These are phyloP conservation scores for Kuschelorhynchus macadamiae DNA, from an alignment of 2,888 invertebrate genomes.

Conservation along the genomic window DNA sequence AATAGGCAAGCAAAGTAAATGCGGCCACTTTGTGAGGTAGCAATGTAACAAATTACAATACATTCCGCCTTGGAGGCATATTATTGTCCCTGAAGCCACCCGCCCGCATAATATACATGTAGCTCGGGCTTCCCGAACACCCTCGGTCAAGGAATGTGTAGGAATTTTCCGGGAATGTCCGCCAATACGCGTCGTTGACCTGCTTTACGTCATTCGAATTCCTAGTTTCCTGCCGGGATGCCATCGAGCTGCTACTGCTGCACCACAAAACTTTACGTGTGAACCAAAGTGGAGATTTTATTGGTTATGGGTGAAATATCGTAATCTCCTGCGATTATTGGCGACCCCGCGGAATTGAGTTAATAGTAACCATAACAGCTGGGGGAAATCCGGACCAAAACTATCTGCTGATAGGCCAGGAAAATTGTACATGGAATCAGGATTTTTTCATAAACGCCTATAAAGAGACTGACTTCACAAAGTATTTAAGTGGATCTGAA, in stretches of 20 bases:
- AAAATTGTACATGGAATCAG: too few relatives aligned
- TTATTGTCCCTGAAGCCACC: background rate
- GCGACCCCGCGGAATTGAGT: too few relatives aligned
- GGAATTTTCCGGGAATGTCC: conserved; percentile 65
- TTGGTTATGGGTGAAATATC: conserved; percentile 27
- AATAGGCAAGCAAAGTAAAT: too few relatives aligned
- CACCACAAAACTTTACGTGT: conserved; percentile 27
- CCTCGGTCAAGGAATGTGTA: conserved; percentile 54
- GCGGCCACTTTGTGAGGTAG: too few relatives aligned
- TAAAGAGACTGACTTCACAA: too few relatives aligned
- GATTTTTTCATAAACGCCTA: too few relatives aligned
- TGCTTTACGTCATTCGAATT: conserved; percentile 65
- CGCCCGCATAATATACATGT: conserved; percentile 6
- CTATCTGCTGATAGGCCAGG: too few relatives aligned
- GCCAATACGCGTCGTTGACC: conserved; percentile 65
- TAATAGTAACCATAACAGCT: too few relatives aligned
- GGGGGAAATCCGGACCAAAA: too few relatives aligned
- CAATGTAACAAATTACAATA: conserved; percentile 1
- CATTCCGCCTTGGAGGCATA: background rate
- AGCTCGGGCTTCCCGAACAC: conserved; percentile 51
- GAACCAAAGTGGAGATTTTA: conserved; percentile 19
- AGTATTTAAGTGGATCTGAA: too few relatives aligned
- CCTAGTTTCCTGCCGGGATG: conserved; percentile 52
- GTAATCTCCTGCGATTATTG: background rate
- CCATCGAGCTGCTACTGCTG: conserved; percentile 48